Evolutionary conservation across 2,797 vertebrate species (phyloP).

Genomic region (Cryptoblepharus egeriae): DNA sequence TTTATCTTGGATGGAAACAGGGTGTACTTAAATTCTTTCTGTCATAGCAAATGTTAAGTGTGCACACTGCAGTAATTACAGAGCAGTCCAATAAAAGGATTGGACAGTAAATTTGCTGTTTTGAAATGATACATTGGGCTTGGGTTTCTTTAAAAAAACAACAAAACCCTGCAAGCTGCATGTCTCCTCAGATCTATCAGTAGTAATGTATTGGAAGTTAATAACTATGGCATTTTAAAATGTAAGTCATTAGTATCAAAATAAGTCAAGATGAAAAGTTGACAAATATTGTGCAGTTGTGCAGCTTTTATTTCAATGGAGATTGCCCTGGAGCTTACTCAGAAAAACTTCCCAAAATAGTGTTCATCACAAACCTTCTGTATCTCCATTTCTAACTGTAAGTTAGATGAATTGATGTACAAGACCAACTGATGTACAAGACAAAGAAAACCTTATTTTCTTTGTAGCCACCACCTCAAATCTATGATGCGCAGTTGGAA

Average conservation of each 20-base stretch:
- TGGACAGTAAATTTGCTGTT: neutral
- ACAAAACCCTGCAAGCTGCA: too few species aligned
- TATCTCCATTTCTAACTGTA: neutral
- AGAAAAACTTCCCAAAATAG: neutral
- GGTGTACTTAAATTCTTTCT: neutral
- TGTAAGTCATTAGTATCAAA: neutral
- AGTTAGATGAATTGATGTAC: neutral
- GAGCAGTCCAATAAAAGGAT: neutral
- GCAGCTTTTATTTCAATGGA: neutral
- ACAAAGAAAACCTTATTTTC: slow-evolving; percentile 58
- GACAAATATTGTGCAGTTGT: neutral
- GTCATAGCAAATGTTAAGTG: neutral
- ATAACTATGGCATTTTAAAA: neutral
- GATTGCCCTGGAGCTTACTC: neutral
- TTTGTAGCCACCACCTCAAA: slow-evolving; percentile 92
- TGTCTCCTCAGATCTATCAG: neutral
- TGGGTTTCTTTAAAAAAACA: neutral
- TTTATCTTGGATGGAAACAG: neutral
- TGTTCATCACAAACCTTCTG: neutral
- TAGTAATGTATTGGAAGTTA: too few species aligned
- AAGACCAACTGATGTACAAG: accelerated
- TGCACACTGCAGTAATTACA: neutral
- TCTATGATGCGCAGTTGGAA: slow-evolving; percentile 95
- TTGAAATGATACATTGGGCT: slow-evolving; percentile 1
- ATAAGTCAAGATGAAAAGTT: neutral